phyloP scores from a whole-genome alignment of 1,140 invertebrate species.

The Calliopsis andreniformis region DNA sequence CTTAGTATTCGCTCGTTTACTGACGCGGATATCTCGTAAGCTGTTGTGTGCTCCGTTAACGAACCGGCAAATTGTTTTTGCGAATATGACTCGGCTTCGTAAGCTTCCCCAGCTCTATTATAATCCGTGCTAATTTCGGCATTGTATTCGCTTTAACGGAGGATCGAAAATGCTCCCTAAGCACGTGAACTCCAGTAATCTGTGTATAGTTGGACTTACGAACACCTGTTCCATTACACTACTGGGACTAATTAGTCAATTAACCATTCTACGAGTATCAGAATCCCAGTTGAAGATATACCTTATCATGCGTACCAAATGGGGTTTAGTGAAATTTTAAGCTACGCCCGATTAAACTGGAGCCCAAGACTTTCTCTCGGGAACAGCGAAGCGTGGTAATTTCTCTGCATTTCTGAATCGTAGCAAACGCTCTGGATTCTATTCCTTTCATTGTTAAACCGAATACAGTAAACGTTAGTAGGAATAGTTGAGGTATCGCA shows the following conservation, averaged over 20 bases:
- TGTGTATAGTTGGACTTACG: conserved; percentile 62
- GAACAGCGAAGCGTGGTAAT: too few relatives aligned
- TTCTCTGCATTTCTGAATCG: too few relatives aligned
- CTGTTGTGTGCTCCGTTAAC: conserved; percentile 30
- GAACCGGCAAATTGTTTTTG: conserved; percentile 56
- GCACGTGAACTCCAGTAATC: conserved; percentile 69
- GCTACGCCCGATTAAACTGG: neutral
- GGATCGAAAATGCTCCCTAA: conserved; percentile 60
- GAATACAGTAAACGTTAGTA: too few relatives aligned
- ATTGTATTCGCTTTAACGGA: conserved; percentile 68
- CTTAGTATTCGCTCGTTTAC: neutral
- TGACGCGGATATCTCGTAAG: neutral
- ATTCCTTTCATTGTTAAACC: too few relatives aligned
- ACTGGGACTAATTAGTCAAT: conserved; percentile 69
- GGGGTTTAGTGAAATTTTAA: neutral
- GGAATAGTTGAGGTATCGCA: too few relatives aligned
- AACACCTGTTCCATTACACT: conserved; percentile 73
- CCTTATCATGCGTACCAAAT: neutral
- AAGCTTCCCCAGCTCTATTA: conserved; percentile 40
- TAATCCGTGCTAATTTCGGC: conserved; percentile 68
- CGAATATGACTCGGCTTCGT: neutral
- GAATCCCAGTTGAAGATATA: neutral
- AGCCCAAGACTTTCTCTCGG: too few relatives aligned
- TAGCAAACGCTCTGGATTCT: too few relatives aligned
- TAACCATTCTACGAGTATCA: conserved; percentile 52